Base-by-base conservation (phyloP, 2,113 vertebrate genomes). In the Engystomops pustulosus region DNA sequence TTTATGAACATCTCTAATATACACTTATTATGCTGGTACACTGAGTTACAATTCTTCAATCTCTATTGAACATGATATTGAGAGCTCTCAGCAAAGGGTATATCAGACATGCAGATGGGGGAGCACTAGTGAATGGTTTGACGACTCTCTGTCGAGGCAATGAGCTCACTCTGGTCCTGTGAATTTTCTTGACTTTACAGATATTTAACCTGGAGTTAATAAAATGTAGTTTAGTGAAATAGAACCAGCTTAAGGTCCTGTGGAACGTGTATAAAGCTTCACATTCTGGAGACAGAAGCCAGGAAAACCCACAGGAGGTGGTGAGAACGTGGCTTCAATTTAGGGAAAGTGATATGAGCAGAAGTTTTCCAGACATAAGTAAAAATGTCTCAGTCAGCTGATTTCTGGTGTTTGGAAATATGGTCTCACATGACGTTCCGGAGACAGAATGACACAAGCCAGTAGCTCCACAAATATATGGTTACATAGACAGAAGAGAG, bases 171-270 rank as follows among this genome's bases (percentile, higher is more conserved):
- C 25, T 51, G 55, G 55, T 51, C 32, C 12, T 65, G 58, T 53
- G 58, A 41, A 76, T 15, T 18, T 4, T 55, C 72, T 77, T 68
- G 82, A 78, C 27, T 36, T 80, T 47, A 49, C 55, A 20, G 34
- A 65, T 38, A 51, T 55, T 36, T 76, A 84, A 84, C 82, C 72
- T 84, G 82, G 74, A 79, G 65, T 70, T 85, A 85, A 79, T 85
- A 85, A 84, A 85, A 79, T 78, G 3, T 38, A 79, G 74, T 67
- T 79, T 58, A 27, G 62, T n/a, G 32, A 67, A 53, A 79, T 36
- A 58, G 49, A 41, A 79, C 83, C 65, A 85, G 75, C 44, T 34
- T 65, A 58, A 44, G 23, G 47, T 79, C 60, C 83, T 84, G 30
- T 17, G 18, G 23, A 67, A 44, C 30, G n/a, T 78, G 55, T 77